Evolutionary conservation across 2,797 vertebrate genomes (phyloP).

Genomic region (Sebastes itinus): DNA sequence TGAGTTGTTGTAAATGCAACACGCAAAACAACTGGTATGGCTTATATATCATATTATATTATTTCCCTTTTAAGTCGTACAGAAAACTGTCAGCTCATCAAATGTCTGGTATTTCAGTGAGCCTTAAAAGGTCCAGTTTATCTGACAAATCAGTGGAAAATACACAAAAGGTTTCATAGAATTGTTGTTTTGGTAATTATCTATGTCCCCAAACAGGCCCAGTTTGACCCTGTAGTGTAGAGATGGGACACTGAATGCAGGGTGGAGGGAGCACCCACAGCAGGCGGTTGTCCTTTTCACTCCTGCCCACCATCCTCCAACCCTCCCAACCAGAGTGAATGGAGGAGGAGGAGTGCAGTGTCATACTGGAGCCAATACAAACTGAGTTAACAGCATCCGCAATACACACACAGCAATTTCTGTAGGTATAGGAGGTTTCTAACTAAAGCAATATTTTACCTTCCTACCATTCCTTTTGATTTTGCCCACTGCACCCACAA

Average conservation of each 20-base stretch:
- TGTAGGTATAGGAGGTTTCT: slow-evolving; percentile 15
- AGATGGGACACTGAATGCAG: background rate
- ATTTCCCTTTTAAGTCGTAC: background rate
- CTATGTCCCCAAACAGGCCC: background rate
- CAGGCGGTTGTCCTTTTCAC: slow-evolving; percentile 21
- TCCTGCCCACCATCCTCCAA: slow-evolving; percentile 36
- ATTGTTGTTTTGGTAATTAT: background rate
- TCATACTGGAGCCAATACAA: slow-evolving; percentile 59
- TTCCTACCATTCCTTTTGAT: background rate
- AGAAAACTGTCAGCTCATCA: background rate
- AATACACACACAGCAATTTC: slow-evolving; percentile 22
- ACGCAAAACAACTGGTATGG: background rate
- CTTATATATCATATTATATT: accelerated
- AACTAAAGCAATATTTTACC: slow-evolving; percentile 17
- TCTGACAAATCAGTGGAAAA: background rate
- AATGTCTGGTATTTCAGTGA: background rate
- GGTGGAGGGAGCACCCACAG: slow-evolving; percentile 5
- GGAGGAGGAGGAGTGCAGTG: slow-evolving; percentile 28
- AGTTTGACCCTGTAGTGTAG: background rate
- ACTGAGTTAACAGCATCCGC: slow-evolving; percentile 33
- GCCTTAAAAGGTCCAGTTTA: background rate
- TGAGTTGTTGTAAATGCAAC: background rate
- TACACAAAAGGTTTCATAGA: background rate
- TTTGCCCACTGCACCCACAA: slow-evolving; percentile 13
- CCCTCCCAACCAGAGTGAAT: slow-evolving; percentile 9